Base-by-base conservation (phyloP, 2,888 invertebrate species). In the Himalopsyche anomala region DNA sequence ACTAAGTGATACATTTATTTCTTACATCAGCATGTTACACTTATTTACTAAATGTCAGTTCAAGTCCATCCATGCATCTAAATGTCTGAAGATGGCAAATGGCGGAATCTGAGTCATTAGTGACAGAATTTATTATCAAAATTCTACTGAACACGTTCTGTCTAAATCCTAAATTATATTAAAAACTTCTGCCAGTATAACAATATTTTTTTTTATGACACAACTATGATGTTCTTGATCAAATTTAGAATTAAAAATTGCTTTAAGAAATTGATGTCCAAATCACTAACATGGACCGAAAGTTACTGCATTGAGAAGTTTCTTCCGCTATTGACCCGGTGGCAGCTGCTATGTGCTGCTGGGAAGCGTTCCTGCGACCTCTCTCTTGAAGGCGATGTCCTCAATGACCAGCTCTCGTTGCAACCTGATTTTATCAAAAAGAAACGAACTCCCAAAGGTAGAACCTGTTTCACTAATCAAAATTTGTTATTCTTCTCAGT, bases 301-400 rank as follows among this genome's bases (percentile, higher is more conserved):
- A 93, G 95, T 51, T 97, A 97, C 90, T 94, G 95, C 62, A 95
- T 97, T 88, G 95, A 96, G 89, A 97, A 97, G 91, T 95, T 96
- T 89, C 92, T 97, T 86, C 96, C 97, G 0, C 90, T 97, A 79
- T 90, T 96, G 38, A 96, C 96, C 0, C 94, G 97, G 89, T 97
- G 96, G 96, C 96, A 96, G 90, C 91, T 96, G 42, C 90, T 94
- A 87, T 92, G 94, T 91, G 89, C 86, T 80, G 56, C 83, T 55
- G 69, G n/a, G 11, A 38, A 81, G 17, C 42, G 86, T 55, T 54
- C 83, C 62, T 45, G 79, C 38, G 42, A 88, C 86, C 81, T 84
- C 81, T 80, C 42, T 54, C 62, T 62, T 19, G 62, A 38, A 83
- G 86, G 45, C 86, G 85, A 62, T 8, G 62, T 62, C 28, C 62